phyloP scores from a whole-genome alignment of 1,140 invertebrate genomes.

The Bacillus rossius region DNA sequence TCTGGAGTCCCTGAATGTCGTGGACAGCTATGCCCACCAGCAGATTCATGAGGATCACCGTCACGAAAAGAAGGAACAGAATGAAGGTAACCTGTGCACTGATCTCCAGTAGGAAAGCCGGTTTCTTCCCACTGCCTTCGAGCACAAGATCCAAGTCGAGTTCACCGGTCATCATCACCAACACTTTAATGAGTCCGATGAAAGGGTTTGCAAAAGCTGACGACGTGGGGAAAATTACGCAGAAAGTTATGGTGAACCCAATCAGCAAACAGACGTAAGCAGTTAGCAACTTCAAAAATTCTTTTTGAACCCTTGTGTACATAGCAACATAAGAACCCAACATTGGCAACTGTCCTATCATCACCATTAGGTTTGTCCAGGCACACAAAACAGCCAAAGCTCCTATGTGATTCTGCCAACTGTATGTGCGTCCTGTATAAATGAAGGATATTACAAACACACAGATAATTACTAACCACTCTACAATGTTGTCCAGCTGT shows the following conservation, averaged over 20 bases:
- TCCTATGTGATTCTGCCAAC: conserved; percentile 76
- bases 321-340: conserved; percentile 84
- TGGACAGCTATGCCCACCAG: conserved; percentile 74
- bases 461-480: conserved; percentile 77
- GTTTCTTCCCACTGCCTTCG: conserved; percentile 54
- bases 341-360: conserved; percentile 78
- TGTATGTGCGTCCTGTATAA: conserved; percentile 66
- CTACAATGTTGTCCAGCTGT: conserved; percentile 76
- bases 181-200: conserved; percentile 71
- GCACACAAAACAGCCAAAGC: conserved; percentile 77
- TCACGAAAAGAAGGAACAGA: conserved; percentile 68
- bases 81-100: conserved; percentile 69
- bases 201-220: conserved; percentile 72
- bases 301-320: conserved; percentile 78
- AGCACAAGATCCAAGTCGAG: conserved; percentile 59
- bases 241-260: conserved; percentile 81
- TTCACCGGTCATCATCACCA: conserved; percentile 89
- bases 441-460: conserved; percentile 75
- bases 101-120: conserved; percentile 53
- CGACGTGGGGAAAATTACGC: conserved; percentile 75
- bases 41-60: conserved; percentile 76
- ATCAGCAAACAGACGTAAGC: conserved; percentile 79
- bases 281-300: conserved; percentile 76
- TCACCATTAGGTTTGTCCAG: conserved; percentile 79
- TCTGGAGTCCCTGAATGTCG: conserved; percentile 71